phyloP scores from a whole-genome alignment of 2,797 vertebrate species.

The Artibeus lituratus region DNA sequence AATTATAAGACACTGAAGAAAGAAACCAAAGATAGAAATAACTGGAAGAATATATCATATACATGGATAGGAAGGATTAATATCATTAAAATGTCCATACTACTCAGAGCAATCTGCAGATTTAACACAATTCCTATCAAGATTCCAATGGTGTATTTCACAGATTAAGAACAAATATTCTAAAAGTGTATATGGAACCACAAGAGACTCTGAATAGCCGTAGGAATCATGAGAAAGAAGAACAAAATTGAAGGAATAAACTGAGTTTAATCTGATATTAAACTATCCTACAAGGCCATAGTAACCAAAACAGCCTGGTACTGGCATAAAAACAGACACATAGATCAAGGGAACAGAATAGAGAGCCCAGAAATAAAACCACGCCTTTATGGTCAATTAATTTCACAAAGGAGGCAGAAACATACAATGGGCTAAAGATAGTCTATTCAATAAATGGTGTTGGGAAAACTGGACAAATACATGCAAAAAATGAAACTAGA shows the following conservation, averaged over 20 bases:
- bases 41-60: not conserved
- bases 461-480: not conserved
- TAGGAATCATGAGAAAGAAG: not conserved
- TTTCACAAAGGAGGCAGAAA: not conserved
- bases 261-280: not conserved
- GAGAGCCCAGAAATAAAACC: not conserved
- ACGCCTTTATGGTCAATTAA: not conserved
- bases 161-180: not conserved
- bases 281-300: not conserved
- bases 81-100: not conserved
- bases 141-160: not conserved
- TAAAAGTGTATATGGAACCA: not conserved
- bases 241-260: not conserved
- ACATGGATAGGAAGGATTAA: not conserved
- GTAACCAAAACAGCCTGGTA: not conserved
- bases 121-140: not conserved
- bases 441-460: not conserved
- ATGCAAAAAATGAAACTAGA: not conserved
- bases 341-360: not conserved
- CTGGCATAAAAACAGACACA: not conserved
- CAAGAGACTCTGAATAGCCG: not conserved
- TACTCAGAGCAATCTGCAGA: not conserved
- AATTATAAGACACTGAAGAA: not conserved
- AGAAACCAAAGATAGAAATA: not conserved
- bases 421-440: not conserved